Base-by-base conservation (phyloP, 1,140 invertebrate genomes). In the Armadillidium nasatum region DNA sequence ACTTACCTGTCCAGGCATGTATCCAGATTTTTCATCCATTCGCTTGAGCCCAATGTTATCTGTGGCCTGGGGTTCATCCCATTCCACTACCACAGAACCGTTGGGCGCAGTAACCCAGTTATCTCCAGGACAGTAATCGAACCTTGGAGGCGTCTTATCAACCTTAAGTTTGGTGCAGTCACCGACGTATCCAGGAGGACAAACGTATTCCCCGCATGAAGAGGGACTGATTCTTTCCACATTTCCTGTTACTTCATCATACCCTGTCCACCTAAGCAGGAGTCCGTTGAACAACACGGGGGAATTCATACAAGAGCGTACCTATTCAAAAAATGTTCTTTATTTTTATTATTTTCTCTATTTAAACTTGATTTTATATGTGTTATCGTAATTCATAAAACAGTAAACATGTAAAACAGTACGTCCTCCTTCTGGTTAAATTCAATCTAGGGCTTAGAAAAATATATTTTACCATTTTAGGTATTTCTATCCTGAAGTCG, bases 61-160 rank as follows among this genome's bases (percentile, higher is more conserved):
- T 76, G 89, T 91, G 83, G 97, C 97, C 78, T 90, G 89, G 0
- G 96, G 96, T 80, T 96, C 93, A 83, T 96, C 93, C 96, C 95
- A 98, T n/a, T 88, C 90, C 0, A 98, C 94, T 76, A 94, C 89
- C 0, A 94, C 91, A 0, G 94, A 94, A 75, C 94, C 94, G 82
- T 96, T 95, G 81, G 92, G 92, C 2, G 94, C 93, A 79, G 96
- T 94, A 0, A 97, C 92, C 94, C 94, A 97, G 45, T 97, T 87
- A 85, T 96, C 94, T 44, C 93, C 93, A 11, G 96, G 95, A 81
- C 95, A 97, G 82, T 94, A 90, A 81, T 95, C 91, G 0, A 95
- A 91, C 81, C 89, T 89, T 10, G 95, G 94, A 80, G 94, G 89
- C 77, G 91, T 90, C 85, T 82, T 82, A 83, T 96, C 94, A 23